Evolutionary conservation across 2,888 invertebrate species (phyloP).

Genomic region (Drosophila dives): DNA sequence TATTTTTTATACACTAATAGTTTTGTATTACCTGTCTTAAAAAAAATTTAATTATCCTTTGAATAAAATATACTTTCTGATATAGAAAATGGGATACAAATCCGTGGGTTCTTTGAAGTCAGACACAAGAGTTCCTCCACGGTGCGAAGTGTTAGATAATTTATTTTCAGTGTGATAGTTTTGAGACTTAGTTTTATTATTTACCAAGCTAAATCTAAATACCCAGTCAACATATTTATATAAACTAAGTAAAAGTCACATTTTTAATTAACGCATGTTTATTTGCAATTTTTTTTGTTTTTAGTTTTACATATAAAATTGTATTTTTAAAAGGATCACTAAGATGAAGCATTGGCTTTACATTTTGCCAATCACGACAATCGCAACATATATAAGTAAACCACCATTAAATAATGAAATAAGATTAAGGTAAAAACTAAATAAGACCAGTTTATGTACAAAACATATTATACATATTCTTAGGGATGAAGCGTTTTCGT

Average conservation of each 20-base stretch:
- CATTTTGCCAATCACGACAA: conserved; percentile 18
- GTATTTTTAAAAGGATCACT: conserved; percentile 32
- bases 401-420: conserved; percentile 48
- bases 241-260: background rate
- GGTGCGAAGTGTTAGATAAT: no score
- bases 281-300: conserved; percentile 32
- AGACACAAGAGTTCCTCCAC: background rate
- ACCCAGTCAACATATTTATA: background rate
- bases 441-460: conserved; percentile 55
- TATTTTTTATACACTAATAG: background rate
- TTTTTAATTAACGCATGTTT: conserved; percentile 29
- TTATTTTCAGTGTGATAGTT: no score
- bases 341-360: conserved; percentile 20
- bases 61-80: background rate
- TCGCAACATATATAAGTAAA: conserved; percentile 36
- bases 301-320: conserved; percentile 39
- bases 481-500: conserved; percentile 56
- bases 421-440: conserved; percentile 53
- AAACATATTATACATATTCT: conserved; percentile 46
- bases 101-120: background rate
- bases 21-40: background rate
- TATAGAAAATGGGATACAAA: background rate
- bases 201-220: background rate
- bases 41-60: background rate
- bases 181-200: background rate